Base-by-base conservation (phyloP, 2,113 vertebrate species). In the Perca fluviatilis region DNA sequence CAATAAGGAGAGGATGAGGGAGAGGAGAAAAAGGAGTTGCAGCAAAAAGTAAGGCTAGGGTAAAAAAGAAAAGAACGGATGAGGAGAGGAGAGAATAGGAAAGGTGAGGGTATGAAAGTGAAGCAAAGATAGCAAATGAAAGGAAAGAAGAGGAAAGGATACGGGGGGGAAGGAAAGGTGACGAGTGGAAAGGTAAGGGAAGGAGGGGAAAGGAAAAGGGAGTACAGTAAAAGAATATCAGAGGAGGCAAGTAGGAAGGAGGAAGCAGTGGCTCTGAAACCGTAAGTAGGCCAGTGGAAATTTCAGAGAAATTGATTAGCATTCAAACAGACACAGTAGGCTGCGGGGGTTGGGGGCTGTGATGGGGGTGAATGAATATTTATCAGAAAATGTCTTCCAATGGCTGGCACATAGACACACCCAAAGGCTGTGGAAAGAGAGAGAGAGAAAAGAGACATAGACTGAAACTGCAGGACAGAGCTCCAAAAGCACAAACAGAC, bases 281-380 rank as follows among this genome's bases (percentile, higher is more conserved):
- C 81, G 81, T 77, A 94, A 93, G 91, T 93, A 92, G 92, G 91
- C 86, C 92, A 92, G 53, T 78, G 75, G 83, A 90, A 84, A 88
- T 90, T 91, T 89, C 80, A 83, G 88, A 83, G 79, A 90, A 93
- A 95, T 94, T 92, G 91, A 94, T 95, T 93, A 94, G 93, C 90
- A 95, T 94, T 91, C 82, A 76, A 88, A 91, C 85, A 92, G 92
- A 93, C 91, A 89, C 68, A 74, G 86, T 85, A 56, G 75, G 87
- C 84, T 88, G 67, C 73, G 30, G 77, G 82, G 76, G 43, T 13
- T n/a, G 58, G 47, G 75, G 63, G 46, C 40, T 50, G 2, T 16
- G 73, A 50, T 65, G 74, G 47, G 61, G 56, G 74, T 54, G 70
- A 61, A 87, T 94, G 82, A 91, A 92, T 93, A 93, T 94, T 93